These are phyloP conservation scores for Syrmaticus mikado DNA, from an alignment of 2,113 vertebrate genomes.

Conservation along the genomic window DNA sequence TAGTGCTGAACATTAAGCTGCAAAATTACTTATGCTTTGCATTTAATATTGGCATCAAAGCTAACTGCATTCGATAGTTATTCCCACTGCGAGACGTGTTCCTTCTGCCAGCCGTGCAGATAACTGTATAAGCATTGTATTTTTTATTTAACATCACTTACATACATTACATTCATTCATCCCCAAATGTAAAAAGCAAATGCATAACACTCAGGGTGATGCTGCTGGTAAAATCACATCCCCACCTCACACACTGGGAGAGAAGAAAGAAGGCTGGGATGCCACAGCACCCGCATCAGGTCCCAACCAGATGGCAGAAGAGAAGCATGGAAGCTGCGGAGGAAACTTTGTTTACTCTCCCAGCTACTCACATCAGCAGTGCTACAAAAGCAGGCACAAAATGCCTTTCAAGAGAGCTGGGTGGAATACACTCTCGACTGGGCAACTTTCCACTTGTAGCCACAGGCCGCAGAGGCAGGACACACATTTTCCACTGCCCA, in stretches of 20 bases:
- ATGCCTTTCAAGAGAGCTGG: accelerated
- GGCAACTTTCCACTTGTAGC: accelerated
- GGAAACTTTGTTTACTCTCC: background rate
- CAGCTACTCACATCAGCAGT: background rate
- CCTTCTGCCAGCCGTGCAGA: background rate
- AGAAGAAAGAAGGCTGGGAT: background rate
- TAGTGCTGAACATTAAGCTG: slow-evolving; percentile 28
- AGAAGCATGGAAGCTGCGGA: background rate
- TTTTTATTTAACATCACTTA: background rate
- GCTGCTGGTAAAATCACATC: background rate
- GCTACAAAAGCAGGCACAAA: background rate
- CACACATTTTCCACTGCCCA: accelerated
- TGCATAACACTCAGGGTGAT: background rate
- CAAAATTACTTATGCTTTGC: slow-evolving; percentile 42
- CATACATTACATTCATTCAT: background rate
- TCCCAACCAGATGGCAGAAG: slow-evolving; percentile 42
- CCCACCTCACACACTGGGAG: background rate
- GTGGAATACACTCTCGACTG: accelerated
- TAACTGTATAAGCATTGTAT: background rate
- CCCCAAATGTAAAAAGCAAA: background rate
- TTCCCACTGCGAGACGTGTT: accelerated
- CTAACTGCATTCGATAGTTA: background rate
- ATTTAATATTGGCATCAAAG: slow-evolving; percentile 26
- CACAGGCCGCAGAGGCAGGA: background rate
- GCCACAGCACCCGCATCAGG: background rate